These are phyloP conservation scores for Dryocosmus kuriphilus DNA, from an alignment of 2,888 invertebrate genomes.

Conservation along the genomic window DNA sequence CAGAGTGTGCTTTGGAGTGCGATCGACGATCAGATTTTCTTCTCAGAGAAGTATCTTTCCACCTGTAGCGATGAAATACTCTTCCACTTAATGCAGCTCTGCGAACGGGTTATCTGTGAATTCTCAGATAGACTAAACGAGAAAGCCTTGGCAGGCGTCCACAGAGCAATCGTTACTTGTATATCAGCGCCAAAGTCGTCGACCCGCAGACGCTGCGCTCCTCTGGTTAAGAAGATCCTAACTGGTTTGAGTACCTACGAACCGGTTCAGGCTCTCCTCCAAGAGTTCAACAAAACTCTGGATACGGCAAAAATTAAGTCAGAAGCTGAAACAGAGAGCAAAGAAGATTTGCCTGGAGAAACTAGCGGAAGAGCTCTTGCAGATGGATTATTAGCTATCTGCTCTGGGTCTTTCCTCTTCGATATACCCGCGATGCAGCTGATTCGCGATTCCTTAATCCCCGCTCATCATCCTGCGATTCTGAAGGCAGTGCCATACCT, in stretches of 20 bases:
- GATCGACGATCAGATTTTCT: constrained; percentile 87
- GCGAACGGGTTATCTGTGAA: constrained; percentile 85
- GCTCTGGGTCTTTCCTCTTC: constrained; percentile 76
- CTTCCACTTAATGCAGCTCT: constrained; percentile 85
- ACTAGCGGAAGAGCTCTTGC: constrained; percentile 81
- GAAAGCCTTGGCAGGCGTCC: constrained; percentile 81
- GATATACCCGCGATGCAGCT: constrained; percentile 79
- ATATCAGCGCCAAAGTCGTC: constrained; percentile 82
- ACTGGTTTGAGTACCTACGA: constrained; percentile 81
- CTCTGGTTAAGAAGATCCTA: constrained; percentile 82
- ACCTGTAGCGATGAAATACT: constrained; percentile 86
- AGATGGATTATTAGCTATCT: constrained; percentile 80
- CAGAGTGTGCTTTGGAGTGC: constrained; percentile 84
- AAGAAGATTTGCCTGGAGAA: constrained; percentile 74
- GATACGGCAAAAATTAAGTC: constrained; percentile 82
- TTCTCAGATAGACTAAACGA: constrained; percentile 85
- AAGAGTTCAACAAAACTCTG: constrained; percentile 84
- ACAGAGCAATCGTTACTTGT: constrained; percentile 85
- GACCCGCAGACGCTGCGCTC: constrained; percentile 83
- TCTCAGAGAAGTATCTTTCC: constrained; percentile 89
- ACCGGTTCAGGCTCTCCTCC: constrained; percentile 82
- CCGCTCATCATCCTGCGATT: constrained; percentile 88
- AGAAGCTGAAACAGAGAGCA: constrained; percentile 76
- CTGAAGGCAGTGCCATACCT: constrained; percentile 80
- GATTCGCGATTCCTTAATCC: constrained; percentile 84